A percentile compares a stretch with the other conserved stretches of the same genome.
Evolutionary conservation across 2,797 vertebrate species (phyloP).

Genomic region (Spinus olivaceus): DNA sequence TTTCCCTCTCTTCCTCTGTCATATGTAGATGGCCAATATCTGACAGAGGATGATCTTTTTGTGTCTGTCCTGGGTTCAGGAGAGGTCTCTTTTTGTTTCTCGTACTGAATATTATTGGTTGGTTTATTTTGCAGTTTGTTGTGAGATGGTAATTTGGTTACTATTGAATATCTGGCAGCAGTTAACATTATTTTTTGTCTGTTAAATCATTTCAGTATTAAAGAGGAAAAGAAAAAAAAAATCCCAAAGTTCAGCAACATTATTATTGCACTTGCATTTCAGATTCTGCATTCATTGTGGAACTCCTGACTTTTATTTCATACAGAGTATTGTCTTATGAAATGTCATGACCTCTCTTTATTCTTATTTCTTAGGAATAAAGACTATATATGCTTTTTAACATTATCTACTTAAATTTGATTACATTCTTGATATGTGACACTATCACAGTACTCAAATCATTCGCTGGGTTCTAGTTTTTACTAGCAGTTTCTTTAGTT

Average conservation of each 20-base stretch:
- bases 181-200: neutral
- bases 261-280: neutral
- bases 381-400: neutral
- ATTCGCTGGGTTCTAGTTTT: neutral
- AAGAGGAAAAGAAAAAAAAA: neutral
- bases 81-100: neutral
- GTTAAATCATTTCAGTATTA: neutral
- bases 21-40: neutral
- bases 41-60: neutral
- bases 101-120: neutral
- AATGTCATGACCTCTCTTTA: neutral
- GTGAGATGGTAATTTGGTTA: neutral
- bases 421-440: neutral
- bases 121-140: neutral
- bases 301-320: neutral
- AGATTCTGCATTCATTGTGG: neutral
- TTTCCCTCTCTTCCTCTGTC: neutral
- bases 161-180: neutral
- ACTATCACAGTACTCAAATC: neutral
- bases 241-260: neutral
- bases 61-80: neutral
- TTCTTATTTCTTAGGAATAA: neutral
- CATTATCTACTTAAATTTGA: neutral
- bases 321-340: neutral
- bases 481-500: neutral